Conservation (phyloP, 2,888 invertebrate species). For the Stenodema calcarata region DNA sequence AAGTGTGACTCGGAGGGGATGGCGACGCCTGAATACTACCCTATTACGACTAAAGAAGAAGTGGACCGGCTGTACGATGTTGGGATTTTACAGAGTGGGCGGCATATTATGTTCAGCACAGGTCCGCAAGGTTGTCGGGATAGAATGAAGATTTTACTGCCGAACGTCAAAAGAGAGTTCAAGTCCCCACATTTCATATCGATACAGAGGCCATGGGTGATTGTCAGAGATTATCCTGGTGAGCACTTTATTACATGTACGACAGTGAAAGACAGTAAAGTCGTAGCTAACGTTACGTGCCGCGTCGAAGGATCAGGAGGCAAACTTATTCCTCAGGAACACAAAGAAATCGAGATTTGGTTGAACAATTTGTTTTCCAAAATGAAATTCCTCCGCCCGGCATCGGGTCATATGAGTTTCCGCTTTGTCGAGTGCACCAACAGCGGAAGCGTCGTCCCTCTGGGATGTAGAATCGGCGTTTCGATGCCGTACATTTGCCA, state of each 20-base stretch:
- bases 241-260: constrained; percentile 83
- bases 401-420: constrained; percentile 82
- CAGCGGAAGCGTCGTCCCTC: constrained; percentile 67
- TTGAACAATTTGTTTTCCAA: constrained; percentile 74
- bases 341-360: constrained; percentile 73
- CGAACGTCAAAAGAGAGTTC: constrained; percentile 70
- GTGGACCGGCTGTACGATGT: constrained; percentile 74
- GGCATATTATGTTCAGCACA: constrained; percentile 75
- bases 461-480: constrained; percentile 79
- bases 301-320: constrained; percentile 64
- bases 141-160: constrained; percentile 73
- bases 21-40: constrained; percentile 72
- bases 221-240: constrained; percentile 77
- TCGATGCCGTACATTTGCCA: constrained; percentile 82
- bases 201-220: constrained; percentile 78
- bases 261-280: constrained; percentile 77
- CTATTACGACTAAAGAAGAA: constrained; percentile 73
- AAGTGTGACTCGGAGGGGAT: constrained; percentile 73
- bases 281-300: constrained; percentile 82
- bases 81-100: constrained; percentile 67
- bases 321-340: constrained; percentile 73
- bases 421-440: constrained; percentile 73
- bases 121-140: constrained; percentile 79
- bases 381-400: constrained; percentile 69
- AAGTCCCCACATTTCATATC: constrained; percentile 75